Evolutionary conservation across 2,888 invertebrate genomes (phyloP).

Genomic region (Priocnemis perturbator): DNA sequence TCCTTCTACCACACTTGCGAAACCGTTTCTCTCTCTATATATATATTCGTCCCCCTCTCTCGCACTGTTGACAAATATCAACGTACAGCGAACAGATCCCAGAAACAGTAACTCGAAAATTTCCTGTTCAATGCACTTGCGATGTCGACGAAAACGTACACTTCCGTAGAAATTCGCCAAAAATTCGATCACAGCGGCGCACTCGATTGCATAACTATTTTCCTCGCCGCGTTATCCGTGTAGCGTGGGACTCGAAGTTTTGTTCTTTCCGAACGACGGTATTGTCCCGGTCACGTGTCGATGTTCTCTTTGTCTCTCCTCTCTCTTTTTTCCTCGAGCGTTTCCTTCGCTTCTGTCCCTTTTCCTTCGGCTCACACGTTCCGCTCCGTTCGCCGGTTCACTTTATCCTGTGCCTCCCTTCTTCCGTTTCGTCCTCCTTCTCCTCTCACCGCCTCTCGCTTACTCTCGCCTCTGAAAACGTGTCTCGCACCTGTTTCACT

Average conservation of each 20-base stretch:
- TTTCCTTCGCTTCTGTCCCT: no score
- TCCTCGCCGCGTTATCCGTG: no score
- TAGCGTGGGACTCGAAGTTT: no score
- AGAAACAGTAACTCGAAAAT: no score
- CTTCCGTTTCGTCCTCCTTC: constrained; percentile 19
- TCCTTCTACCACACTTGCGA: neutral
- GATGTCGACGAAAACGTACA: no score
- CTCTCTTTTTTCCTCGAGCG: neutral
- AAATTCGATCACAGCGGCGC: no score
- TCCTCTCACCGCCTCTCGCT: constrained; percentile 18
- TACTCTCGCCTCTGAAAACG: constrained; percentile 31
- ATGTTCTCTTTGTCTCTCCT: neutral
- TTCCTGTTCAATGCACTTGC: no score
- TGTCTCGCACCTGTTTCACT: constrained; percentile 47
- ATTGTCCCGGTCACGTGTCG: neutral
- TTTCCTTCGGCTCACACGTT: no score
- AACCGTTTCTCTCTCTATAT: constrained; percentile 7
- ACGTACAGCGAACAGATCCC: neutral
- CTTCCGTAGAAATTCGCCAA: no score
- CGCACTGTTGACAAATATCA: constrained; percentile 8
- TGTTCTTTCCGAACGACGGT: no score
- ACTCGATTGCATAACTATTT: no score
- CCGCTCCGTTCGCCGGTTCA: neutral
- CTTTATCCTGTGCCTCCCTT: constrained; percentile 12
- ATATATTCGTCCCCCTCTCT: neutral